Base-by-base conservation (phyloP, 2,797 vertebrate genomes). In the Sebastes glaucus region DNA sequence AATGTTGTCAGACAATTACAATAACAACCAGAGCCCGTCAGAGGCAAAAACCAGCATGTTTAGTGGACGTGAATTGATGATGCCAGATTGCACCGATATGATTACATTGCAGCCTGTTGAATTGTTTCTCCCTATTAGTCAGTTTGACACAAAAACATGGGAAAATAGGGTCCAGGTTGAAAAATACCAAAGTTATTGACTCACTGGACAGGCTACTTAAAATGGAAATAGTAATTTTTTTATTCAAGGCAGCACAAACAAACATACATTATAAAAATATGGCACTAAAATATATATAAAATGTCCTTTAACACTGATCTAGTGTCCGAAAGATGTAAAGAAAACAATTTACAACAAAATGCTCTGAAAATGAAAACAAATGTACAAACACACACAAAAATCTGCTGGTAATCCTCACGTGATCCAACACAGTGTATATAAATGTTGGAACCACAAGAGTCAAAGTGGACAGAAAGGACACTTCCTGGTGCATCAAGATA, bases 181-280 rank as follows among this genome's bases (percentile, higher is more conserved):
- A 23, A 25, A 23, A 57, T 25, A 57, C 11, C 49, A 52, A 52
- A 52, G 20, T 52, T 52, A 28, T 66, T 61, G 14, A 81, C 46
- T 81, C 42, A 66, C 52, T 14, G 3, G 35, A 72, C 16, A 46
- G 42, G 42, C 42, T 13, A 8, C 38, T 68, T 69, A 18, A 75
- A 89, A 82, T 77, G 55, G 22, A 74, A 88, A 86, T 38, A 23
- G 27, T 78, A 25, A 0, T 8, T 33, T 77, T 77, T 92, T 93
- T 89, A 93, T 92, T 92, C 46, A 91, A 89, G 67, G 66, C 63
- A 79, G 69, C 80, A 90, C 73, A 91, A 87, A 92, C 71, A 83
- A 75, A 89, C 68, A 74, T 62, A 85, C 71, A 89, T 91, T 91
- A 91, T 83, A 93, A 91, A 95, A 94, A 94, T 88, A 90, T 87